Evolutionary conservation across 1,140 invertebrate species (phyloP), one percentile per base, ranked within the genome.

Genomic region (Trichonephila inaurata): DNA sequence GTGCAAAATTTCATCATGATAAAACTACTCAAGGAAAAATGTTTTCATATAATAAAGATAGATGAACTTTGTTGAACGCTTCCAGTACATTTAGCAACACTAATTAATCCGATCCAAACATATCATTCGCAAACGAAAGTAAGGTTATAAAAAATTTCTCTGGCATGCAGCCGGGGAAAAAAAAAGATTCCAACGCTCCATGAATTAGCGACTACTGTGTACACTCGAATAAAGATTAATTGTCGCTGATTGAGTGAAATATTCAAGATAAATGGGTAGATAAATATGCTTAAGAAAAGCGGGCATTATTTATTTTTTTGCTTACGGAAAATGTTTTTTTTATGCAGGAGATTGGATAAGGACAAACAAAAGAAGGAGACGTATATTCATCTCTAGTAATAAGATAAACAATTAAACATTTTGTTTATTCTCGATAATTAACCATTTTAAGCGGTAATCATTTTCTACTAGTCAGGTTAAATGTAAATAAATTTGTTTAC

Each of bases 1-100:
- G 10, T 69, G 12, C 12, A 21, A 14, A 12, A 12, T 28, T 24
- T 69, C 8, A 69, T 0, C 66, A 24, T 69, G 66, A 69, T 69
- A 69, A 69, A 69, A 24, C n/a, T 12, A 6, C 8, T 14, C n/a
- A 21, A 85, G 58, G 58, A 51, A 60, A 64, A 64, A 24, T 40
- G 40, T 64, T 88, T 88, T 28, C 61, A 1, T 40, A 18, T 88
- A 88, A 88, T 88, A 88, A 88, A 88, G 86, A 88, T 64, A 21
- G 24, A 88, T 66, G 86, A 85, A 21, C 62, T 88, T 66, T 88
- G 61, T 88, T 89, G 44, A 77, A 89, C 72, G n/a, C 28, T 89
- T 89, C 88, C 88, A 89, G 33, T 89, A 89, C 88, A 89, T 89
- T 89, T 89, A 89, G 66, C 88, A 28, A 58, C 66, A 33, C 24